A percentile compares a stretch with the other conserved stretches of the same genome.
phyloP scores from a whole-genome alignment of 1,140 invertebrate genomes.

The Drosophila tani region DNA sequence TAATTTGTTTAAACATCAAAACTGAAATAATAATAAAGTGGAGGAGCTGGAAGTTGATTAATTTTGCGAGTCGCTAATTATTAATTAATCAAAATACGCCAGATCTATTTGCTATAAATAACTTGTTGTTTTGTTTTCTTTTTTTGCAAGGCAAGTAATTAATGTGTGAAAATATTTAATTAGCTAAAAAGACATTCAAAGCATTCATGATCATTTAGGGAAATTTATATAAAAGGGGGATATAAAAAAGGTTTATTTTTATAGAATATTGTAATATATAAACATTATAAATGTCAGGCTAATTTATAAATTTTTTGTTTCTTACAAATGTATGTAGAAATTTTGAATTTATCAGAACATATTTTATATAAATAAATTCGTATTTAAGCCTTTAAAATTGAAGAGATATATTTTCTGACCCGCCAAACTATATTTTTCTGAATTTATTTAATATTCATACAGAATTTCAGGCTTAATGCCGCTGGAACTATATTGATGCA shows the following conservation, averaged over 20 bases:
- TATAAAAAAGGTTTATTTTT: background rate
- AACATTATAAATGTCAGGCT: too few species aligned
- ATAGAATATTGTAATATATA: too few species aligned
- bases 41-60: background rate
- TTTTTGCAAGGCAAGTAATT: conserved; percentile 4
- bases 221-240: background rate
- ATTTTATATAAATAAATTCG: too few species aligned
- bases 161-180: conserved; percentile 6
- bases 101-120: conserved; percentile 10
- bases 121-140: background rate
- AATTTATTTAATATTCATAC: background rate
- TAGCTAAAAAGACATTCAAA: background rate
- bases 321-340: too few species aligned
- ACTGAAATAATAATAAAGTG: background rate
- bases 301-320: too few species aligned
- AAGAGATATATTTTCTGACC: background rate
- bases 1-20: background rate
- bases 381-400: background rate
- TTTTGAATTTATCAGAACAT: too few species aligned
- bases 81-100: background rate
- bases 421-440: background rate
- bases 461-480: background rate
- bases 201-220: background rate
- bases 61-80: conserved; percentile 12
- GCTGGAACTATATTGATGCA: background rate